phyloP scores from a whole-genome alignment of 2,113 vertebrate genomes.

The Accipiter virgatus region DNA sequence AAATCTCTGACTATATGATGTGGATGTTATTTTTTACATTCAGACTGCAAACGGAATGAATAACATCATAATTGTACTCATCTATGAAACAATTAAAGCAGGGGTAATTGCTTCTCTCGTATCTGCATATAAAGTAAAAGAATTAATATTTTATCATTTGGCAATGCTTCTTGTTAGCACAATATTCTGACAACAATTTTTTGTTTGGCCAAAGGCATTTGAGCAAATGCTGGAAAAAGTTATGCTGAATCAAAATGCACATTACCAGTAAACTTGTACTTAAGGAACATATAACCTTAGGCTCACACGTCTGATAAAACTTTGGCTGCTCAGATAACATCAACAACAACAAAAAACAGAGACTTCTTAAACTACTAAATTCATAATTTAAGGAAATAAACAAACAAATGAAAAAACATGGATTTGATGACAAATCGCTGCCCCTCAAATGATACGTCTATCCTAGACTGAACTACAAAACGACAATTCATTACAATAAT shows the following conservation, averaged over 20 bases:
- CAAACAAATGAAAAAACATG: not conserved
- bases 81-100: conserved; percentile 78
- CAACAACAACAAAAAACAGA: not conserved
- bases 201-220: conserved; percentile 60
- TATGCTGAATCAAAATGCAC: conserved; percentile 4
- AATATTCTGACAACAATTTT: conserved; percentile 53
- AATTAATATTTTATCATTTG: conserved; percentile 81
- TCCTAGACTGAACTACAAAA: not conserved
- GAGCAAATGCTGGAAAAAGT: conserved; percentile 42
- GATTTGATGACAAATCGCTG: not conserved
- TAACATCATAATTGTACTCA: conserved; percentile 75
- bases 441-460: not conserved
- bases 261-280: not conserved
- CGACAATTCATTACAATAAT: rapidly evolving
- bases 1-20: conserved; percentile 72
- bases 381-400: not conserved
- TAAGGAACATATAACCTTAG: not conserved
- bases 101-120: conserved; percentile 71
- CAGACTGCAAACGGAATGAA: conserved; percentile 66
- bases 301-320: not conserved
- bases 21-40: conserved; percentile 68
- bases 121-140: conserved; percentile 72
- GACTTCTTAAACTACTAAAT: not conserved
- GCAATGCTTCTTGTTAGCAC: conserved; percentile 64
- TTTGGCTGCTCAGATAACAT: not conserved